Evolutionary conservation across 2,888 invertebrate species (phyloP).

Genomic region (Rhagophthalmus giganteus): DNA sequence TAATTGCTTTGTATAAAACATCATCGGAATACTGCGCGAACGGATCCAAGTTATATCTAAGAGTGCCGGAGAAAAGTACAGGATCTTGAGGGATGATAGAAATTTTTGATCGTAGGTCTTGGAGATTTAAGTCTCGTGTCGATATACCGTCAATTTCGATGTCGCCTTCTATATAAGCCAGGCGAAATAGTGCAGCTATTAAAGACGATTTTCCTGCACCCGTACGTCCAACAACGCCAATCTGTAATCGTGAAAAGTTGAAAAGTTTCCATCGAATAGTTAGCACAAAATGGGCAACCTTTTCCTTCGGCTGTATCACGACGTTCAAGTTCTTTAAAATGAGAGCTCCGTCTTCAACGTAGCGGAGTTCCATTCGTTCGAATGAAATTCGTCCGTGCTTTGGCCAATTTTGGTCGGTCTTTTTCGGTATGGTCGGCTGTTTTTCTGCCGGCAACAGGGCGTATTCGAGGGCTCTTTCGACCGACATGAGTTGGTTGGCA

Average conservation of each 20-base stretch:
- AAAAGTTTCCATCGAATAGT: no score
- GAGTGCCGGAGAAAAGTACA: constrained; percentile 71
- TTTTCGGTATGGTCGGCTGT: constrained; percentile 57
- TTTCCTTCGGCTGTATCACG: constrained; percentile 68
- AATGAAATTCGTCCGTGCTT: constrained; percentile 66
- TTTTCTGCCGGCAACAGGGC: constrained; percentile 66
- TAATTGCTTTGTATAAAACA: constrained; percentile 70
- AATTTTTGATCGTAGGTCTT: constrained; percentile 65
- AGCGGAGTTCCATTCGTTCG: constrained; percentile 66
- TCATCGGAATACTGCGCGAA: constrained; percentile 71
- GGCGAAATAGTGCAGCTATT: constrained; percentile 61
- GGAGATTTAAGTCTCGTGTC: constrained; percentile 62
- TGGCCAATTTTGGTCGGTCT: constrained; percentile 71
- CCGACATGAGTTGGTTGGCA: constrained; percentile 75
- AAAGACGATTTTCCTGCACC: constrained; percentile 84
- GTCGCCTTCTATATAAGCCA: constrained; percentile 65
- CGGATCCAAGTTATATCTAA: constrained; percentile 75
- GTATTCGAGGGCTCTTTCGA: constrained; percentile 85
- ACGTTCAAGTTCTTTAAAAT: constrained; percentile 76
- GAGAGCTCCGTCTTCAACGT: constrained; percentile 63
- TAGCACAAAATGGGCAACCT: constrained; percentile 55
- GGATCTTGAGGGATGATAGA: constrained; percentile 81
- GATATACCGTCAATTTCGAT: constrained; percentile 72
- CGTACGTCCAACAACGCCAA: constrained; percentile 81
- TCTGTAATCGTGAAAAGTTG: no score